Percentiles rank a stretch among this genome's conserved stretches.
These are phyloP conservation scores for Glaucidium brasilianum DNA, from an alignment of 2,113 vertebrate genomes.

Conservation along the genomic window DNA sequence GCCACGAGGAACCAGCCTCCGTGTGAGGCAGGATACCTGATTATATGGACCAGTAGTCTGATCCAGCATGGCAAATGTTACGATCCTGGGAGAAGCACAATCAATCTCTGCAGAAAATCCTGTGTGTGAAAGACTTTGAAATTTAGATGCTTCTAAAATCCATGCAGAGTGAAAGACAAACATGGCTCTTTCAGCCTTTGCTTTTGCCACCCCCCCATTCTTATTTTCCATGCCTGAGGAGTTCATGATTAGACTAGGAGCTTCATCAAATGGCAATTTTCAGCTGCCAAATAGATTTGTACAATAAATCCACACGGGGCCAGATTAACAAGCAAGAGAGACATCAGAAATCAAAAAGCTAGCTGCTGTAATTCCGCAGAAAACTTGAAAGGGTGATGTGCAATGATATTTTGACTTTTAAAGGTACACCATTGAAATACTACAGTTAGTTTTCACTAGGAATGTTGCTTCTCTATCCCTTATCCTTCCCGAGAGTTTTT, in stretches of 20 bases:
- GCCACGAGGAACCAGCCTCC: background rate
- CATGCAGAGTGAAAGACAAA: conserved; percentile 33
- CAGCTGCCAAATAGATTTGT: conserved; percentile 62
- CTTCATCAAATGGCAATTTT: conserved; percentile 64
- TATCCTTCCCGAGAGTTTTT: background rate
- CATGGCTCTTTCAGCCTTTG: background rate
- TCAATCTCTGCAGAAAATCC: conserved; percentile 28
- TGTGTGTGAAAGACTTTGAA: conserved; percentile 23
- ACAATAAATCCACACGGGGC: conserved; percentile 58
- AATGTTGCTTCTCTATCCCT: background rate
- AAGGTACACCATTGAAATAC: conserved; percentile 2
- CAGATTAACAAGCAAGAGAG: conserved; percentile 63
- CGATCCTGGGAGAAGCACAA: conserved; percentile 1
- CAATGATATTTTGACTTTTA: conserved; percentile 36
- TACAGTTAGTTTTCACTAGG: background rate
- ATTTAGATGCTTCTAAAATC: conserved; percentile 11
- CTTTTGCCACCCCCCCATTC: conserved; percentile 16
- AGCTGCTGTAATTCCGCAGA: conserved; percentile 53
- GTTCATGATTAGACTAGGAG: conserved; percentile 31
- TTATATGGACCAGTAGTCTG: conserved; percentile 29
- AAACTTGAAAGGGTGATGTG: conserved; percentile 51
- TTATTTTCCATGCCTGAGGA: conserved; percentile 32
- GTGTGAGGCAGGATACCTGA: background rate
- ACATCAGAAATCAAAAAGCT: conserved; percentile 63
- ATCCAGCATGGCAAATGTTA: conserved; percentile 10